Evolutionary conservation across 2,113 vertebrate genomes (phyloP), one percentile per base, ranked within the genome.

Genomic region (Hyperopisus bebe): DNA sequence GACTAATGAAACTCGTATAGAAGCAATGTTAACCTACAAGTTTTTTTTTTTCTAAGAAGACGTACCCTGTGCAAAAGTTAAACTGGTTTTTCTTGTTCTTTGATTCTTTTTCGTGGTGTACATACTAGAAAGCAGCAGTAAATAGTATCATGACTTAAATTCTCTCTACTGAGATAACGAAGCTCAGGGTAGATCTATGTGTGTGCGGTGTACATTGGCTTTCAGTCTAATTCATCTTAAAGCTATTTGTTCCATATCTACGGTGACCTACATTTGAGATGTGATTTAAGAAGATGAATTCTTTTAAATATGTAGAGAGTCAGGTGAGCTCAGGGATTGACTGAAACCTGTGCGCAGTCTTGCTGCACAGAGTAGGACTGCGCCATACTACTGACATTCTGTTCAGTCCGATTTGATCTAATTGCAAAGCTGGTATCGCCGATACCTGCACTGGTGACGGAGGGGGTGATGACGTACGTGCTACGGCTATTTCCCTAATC

Each of bases 51-150:
- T 5, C 1, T 15, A 31, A 35, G 24, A 74, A 51, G 55, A 31
- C 35, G 31, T 80, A 35, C 17, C 35, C 46, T 44, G 58, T 53
- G 47, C 47, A 39, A 89, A 83, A 44, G 88, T 44, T 15, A 77
- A 89, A 80, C 88, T n/a, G 88, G 88, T 89, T 89, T 89, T 82
- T 83, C 48, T 19, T n/a, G 88, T 27, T 77, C 70, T 27, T 66
- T n/a, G 27, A 39, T 42, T 42, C 31, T 83, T 82, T 87, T 35
- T 50, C 19, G 31, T 31, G 27, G 15, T 39, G 19, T 42, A 17
- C 7, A 27, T 24, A 31, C 19, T 53, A 87, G 48, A 87, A 87
- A 87, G 48, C 50, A 39, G 85, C 6, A 53, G 82, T n/a, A 84
- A 84, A 84, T 47, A n/a, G 19, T 84, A 44, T 10, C 80, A 9